Evolutionary conservation across 1,140 invertebrate genomes (phyloP).

Genomic region (Rhynchophorus ferrugineus): DNA sequence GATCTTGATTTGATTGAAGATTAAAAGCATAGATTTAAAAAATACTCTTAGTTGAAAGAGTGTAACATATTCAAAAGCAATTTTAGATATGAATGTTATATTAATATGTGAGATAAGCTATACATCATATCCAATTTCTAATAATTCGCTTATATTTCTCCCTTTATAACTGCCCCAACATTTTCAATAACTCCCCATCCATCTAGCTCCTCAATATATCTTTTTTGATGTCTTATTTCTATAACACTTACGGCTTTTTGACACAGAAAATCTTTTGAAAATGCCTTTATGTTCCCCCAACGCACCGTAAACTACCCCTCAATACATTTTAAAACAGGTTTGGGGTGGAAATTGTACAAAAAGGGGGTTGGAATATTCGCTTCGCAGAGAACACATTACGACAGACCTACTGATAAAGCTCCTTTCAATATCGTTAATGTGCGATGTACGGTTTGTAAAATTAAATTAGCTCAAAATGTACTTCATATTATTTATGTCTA

Average conservation of each 20-base stretch:
- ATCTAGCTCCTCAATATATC: not conserved
- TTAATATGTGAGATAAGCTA: too few species aligned
- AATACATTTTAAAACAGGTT: not conserved
- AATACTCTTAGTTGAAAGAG: too few species aligned
- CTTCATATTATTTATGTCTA: too few species aligned
- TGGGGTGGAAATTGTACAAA: not conserved
- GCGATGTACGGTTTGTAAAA: conserved; percentile 3
- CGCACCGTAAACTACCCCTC: not conserved
- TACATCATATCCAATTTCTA: too few species aligned
- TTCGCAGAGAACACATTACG: not conserved
- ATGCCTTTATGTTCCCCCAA: conserved; percentile 5
- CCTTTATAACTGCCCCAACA: not conserved
- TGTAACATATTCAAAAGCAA: too few species aligned
- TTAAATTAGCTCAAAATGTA: too few species aligned
- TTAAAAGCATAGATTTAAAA: too few species aligned
- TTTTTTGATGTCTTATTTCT: not conserved
- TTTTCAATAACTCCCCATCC: not conserved
- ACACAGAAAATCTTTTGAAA: conserved; percentile 7
- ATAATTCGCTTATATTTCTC: not conserved
- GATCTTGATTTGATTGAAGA: too few species aligned
- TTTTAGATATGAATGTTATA: too few species aligned
- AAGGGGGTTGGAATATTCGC: not conserved
- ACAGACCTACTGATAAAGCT: not conserved
- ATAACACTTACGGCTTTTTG: conserved; percentile 5
- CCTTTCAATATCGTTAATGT: conserved; percentile 6